A percentile compares a stretch with the other conserved stretches of the same genome.
Evolutionary conservation across 2,113 vertebrate genomes (phyloP).

Genomic region (Petrocephalus zakoni): DNA sequence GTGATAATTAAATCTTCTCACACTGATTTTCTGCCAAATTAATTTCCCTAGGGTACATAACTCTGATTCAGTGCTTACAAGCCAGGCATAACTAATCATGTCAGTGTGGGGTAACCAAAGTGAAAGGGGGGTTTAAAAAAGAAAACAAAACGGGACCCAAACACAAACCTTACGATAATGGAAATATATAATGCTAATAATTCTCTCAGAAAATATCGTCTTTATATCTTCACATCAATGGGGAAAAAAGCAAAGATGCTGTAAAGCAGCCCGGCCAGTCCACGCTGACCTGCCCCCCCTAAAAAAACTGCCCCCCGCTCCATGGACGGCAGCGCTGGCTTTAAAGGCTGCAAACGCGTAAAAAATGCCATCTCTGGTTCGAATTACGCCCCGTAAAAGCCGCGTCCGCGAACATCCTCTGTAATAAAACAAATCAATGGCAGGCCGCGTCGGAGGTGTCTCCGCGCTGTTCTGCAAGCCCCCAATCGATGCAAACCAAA

Average conservation of each 20-base stretch:
- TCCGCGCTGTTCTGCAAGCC: neutral
- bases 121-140: slow-evolving; percentile 49
- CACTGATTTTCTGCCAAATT: slow-evolving; percentile 99
- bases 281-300: neutral
- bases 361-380: slow-evolving; percentile 18
- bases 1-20: slow-evolving; percentile 98
- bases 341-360: slow-evolving; percentile 4
- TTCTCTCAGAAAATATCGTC: neutral
- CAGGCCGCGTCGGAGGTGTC: slow-evolving; percentile 6
- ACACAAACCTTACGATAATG: slow-evolving; percentile 19
- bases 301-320: neutral
- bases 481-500: slow-evolving; percentile 57
- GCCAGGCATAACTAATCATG: slow-evolving; percentile 84
- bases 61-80: slow-evolving; percentile 75
- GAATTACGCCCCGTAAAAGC: slow-evolving; percentile 22
- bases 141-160: slow-evolving; percentile 50
- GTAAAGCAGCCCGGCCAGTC: neutral
- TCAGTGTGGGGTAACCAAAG: slow-evolving; percentile 58
- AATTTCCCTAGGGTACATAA: slow-evolving; percentile 89
- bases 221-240: neutral
- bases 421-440: slow-evolving; percentile 27
- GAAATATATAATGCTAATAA: slow-evolving; percentile 21
- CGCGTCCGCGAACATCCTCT: slow-evolving; percentile 7
- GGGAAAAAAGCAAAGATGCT: neutral
- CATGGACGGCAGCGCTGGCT: neutral